These are phyloP conservation scores for Drosophila mauritiana DNA, from an alignment of 1,140 invertebrate species.

Conservation along the genomic window DNA sequence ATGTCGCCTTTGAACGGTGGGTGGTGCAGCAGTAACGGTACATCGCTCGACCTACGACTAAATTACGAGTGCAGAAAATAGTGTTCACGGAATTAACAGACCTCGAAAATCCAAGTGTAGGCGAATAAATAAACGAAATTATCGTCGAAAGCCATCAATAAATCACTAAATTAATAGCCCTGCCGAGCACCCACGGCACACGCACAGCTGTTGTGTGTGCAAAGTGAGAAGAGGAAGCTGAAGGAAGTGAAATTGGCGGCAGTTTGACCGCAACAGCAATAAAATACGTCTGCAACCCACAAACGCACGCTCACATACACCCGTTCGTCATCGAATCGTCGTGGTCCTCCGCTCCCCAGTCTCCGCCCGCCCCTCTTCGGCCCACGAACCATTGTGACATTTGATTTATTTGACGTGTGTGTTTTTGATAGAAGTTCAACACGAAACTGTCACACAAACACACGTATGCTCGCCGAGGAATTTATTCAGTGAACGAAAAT, in stretches of 20 bases:
- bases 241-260: slow-evolving; percentile 77
- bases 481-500: slow-evolving; percentile 68
- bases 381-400: slow-evolving; percentile 75
- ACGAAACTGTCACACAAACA: slow-evolving; percentile 77
- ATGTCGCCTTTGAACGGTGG: slow-evolving; percentile 55
- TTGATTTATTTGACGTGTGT: slow-evolving; percentile 85
- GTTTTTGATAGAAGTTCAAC: slow-evolving; percentile 84
- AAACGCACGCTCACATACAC: slow-evolving; percentile 30
- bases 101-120: slow-evolving; percentile 7
- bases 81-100: slow-evolving; percentile 29
- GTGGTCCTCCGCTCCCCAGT: neutral
- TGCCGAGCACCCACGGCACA: slow-evolving; percentile 32
- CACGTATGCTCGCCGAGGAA: slow-evolving; percentile 53
- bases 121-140: slow-evolving; percentile 58
- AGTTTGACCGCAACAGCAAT: slow-evolving; percentile 71
- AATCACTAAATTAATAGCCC: slow-evolving; percentile 82
- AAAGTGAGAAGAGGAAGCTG: slow-evolving; percentile 24
- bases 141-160: slow-evolving; percentile 71
- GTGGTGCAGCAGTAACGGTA: slow-evolving; percentile 49
- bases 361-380: neutral
- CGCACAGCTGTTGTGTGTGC: slow-evolving; percentile 50
- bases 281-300: slow-evolving; percentile 51
- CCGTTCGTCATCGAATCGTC: slow-evolving; percentile 69
- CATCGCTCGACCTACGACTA: slow-evolving; percentile 11
- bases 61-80: slow-evolving; percentile 17